Evolutionary conservation across 2,888 invertebrate genomes (phyloP), one percentile per base, ranked within the genome.

Genomic region (Drosophila fulvimacula): DNA sequence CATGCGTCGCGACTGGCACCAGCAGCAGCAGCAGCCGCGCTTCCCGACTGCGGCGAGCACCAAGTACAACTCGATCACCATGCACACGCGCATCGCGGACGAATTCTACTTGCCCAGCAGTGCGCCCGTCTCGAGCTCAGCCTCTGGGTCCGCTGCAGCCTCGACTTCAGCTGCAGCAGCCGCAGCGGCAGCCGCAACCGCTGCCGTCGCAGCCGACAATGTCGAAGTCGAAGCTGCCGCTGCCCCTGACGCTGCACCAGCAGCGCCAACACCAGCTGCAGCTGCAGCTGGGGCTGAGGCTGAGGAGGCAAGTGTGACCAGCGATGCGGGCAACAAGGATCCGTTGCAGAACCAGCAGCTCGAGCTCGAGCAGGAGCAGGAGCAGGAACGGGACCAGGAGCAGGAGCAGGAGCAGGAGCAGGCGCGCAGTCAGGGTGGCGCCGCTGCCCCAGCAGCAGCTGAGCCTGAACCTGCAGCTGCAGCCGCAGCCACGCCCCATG

Each of bases 31-130:
- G 15, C 42, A 58, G 34, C 11, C 34, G 0, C 81, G 81, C 1
- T 82, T 71, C 34, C 9, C 63, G 0, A 82, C 79, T 0, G 77
- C 70, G 1, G 73, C 70, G 3, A 63, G 73, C 3, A 41, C 48
- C 10, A 59, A 65, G 1, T 27, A 38, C 13, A 67, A 74, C 21
- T 30, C 32, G 10, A 81, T 80, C 5, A 83, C 81, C 21, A 78
- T 83, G 75, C 82, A 80, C 11, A 70, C 76, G 0, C 6, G 44
- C 9, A 57, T 84, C n/a, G 17, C 64, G 9, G 68, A 82, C 0
- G 80, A 78, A 1, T 82, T 82, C 39, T 24, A 56, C 3, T 38
- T 63, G 36, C 78, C 81, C 7, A 61, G 61, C 6, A 34, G 0
- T 13, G 59, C 44, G 5, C 2, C 44, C 15, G 41, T 13, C 21